phyloP scores from a whole-genome alignment of 2,113 vertebrate genomes.

The Galemys pyrenaicus region DNA sequence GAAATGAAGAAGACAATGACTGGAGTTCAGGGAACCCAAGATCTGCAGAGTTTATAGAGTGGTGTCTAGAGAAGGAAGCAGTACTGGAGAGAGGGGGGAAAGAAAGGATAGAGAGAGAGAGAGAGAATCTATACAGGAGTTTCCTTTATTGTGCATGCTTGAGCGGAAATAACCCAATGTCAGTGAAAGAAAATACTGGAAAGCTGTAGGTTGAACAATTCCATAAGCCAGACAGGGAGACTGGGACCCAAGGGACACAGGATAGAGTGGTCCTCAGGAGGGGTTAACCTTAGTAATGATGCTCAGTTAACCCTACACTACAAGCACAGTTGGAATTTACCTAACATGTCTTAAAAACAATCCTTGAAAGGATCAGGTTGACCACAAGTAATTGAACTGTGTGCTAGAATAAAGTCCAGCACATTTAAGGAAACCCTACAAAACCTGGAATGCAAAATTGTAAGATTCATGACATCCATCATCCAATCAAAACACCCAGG shows the following conservation, averaged over 20 bases:
- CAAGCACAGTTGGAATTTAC: background rate
- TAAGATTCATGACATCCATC: background rate
- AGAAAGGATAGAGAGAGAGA: background rate
- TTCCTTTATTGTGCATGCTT: no score
- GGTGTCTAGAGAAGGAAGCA: background rate
- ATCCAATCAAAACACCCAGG: background rate
- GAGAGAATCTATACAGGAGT: background rate
- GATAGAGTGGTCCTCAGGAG: background rate
- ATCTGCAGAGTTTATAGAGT: background rate
- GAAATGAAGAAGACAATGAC: background rate
- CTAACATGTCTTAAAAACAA: conserved; percentile 25
- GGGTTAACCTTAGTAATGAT: background rate
- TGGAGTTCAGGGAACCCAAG: background rate
- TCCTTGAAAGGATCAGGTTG: no score
- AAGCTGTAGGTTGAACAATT: background rate
- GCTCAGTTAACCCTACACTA: background rate
- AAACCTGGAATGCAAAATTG: background rate
- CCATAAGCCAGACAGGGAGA: background rate
- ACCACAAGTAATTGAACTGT: background rate
- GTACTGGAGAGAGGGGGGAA: background rate
- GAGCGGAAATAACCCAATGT: background rate
- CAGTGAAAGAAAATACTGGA: background rate
- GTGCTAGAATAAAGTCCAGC: background rate
- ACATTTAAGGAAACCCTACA: background rate
- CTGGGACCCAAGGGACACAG: background rate